These are phyloP conservation scores for Phataginus tetradactyla DNA, from an alignment of 2,797 vertebrate genomes.

Conservation along the genomic window DNA sequence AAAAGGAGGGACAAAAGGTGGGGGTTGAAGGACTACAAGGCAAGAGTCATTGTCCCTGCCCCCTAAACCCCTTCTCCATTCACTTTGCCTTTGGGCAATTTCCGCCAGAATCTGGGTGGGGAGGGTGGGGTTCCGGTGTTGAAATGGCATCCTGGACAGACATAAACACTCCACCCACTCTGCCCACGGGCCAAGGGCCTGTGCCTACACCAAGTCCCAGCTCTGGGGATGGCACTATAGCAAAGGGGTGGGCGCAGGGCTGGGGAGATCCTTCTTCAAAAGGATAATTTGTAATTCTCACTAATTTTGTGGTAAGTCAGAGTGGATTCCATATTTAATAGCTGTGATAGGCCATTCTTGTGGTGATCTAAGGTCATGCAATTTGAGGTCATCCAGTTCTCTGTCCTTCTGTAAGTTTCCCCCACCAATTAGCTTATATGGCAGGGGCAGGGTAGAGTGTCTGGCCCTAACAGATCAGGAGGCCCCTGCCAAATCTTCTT, in stretches of 20 bases:
- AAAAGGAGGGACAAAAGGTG: conserved; percentile 19
- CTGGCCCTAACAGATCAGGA: neutral
- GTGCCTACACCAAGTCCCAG: conserved; percentile 43
- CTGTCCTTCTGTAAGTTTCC: neutral
- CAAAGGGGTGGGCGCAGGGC: neutral
- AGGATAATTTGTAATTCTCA: neutral
- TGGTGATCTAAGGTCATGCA: neutral
- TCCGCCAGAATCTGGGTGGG: conserved; percentile 79
- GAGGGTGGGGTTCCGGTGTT: conserved; percentile 80
- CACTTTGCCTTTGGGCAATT: conserved; percentile 82
- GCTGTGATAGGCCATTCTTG: neutral
- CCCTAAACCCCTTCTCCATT: conserved; percentile 75
- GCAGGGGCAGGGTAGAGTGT: neutral
- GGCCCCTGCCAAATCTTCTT: neutral
- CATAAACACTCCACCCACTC: conserved; percentile 79
- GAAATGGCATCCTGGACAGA: conserved; percentile 80
- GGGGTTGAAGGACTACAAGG: conserved; percentile 56
- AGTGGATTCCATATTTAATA: neutral
- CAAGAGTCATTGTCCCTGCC: conserved; percentile 60
- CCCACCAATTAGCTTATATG: neutral
- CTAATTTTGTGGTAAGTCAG: neutral
- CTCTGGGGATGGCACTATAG: neutral
- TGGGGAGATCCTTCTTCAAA: conserved; percentile 19
- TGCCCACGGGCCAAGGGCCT: conserved; percentile 45
- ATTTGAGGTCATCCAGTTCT: neutral